Evolutionary conservation across 2,888 invertebrate genomes (phyloP).

Genomic region (Xanthorhoe designata): DNA sequence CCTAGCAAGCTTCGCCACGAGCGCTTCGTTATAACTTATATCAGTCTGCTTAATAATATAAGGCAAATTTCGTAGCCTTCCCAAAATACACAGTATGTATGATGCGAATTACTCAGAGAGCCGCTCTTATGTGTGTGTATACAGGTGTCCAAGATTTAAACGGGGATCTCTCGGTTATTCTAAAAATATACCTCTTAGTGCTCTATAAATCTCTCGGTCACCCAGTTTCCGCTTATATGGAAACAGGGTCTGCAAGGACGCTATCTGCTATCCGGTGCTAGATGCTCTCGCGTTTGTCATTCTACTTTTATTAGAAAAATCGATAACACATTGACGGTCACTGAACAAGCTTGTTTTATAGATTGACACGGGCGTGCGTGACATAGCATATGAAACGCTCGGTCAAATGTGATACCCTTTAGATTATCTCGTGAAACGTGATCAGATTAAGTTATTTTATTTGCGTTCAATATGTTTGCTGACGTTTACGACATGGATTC

Average conservation of each 20-base stretch:
- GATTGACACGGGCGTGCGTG: conserved; percentile 30
- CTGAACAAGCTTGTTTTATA: conserved; percentile 24
- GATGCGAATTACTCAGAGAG: conserved; percentile 28
- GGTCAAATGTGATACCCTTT: conserved; percentile 27
- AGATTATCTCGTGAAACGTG: conserved; percentile 21
- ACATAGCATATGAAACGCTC: conserved; percentile 32
- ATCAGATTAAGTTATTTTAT: conserved; percentile 28
- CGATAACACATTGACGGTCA: conserved; percentile 15
- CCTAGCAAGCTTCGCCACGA: too few species aligned
- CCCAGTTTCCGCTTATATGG: conserved; percentile 70
- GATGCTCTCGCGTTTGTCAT: conserved; percentile 26
- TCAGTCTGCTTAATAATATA: not conserved
- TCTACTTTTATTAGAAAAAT: conserved; percentile 17
- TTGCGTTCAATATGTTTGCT: conserved; percentile 30
- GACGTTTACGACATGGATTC: conserved; percentile 30
- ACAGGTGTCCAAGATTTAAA: conserved; percentile 1
- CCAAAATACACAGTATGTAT: not conserved
- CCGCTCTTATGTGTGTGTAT: conserved; percentile 36
- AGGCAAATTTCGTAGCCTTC: too few species aligned
- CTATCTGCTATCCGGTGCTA: conserved; percentile 31
- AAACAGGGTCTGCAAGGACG: conserved; percentile 63
- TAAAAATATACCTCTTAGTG: conserved; percentile 68
- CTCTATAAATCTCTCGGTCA: conserved; percentile 68
- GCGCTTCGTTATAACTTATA: too few species aligned
- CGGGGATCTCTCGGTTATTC: conserved; percentile 28